Conservation (phyloP, 2,797 vertebrate genomes). For the Megaceryle alcyon region DNA sequence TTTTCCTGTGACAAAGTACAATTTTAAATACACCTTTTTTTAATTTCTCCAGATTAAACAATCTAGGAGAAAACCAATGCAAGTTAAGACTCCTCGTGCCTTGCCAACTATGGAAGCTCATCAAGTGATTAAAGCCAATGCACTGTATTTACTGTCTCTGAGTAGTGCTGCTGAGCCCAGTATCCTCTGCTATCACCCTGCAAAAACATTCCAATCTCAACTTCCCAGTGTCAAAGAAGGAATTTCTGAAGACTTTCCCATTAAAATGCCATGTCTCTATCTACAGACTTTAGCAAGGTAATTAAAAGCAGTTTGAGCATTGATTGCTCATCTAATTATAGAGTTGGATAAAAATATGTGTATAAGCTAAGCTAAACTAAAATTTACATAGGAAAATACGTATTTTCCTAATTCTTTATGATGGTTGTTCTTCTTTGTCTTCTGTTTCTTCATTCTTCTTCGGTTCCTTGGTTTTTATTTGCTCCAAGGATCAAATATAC, state of each 20-base stretch:
- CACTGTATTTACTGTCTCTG: constrained; percentile 93
- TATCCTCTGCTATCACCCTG: constrained; percentile 93
- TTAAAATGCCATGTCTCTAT: constrained; percentile 98
- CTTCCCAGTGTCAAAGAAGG: constrained; percentile 97
- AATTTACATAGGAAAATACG: neutral
- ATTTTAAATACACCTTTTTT: neutral
- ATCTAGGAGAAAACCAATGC: constrained; percentile 94
- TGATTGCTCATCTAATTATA: neutral
- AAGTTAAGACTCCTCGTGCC: constrained; percentile 95
- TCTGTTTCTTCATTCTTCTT: neutral
- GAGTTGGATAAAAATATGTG: neutral
- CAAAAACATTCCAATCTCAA: constrained; percentile 91
- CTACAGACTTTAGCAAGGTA: constrained; percentile 97
- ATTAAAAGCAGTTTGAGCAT: neutral
- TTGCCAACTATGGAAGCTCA: constrained; percentile 99
- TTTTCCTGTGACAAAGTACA: neutral
- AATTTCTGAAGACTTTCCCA: constrained; percentile 93
- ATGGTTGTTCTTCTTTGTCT: neutral
- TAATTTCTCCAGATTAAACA: constrained; percentile 89
- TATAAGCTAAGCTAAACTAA: neutral
- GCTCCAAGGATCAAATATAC: neutral
- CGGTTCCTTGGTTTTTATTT: neutral
- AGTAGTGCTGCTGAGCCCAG: constrained; percentile 97
- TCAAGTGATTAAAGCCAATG: constrained; percentile 98
- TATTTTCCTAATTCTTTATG: neutral